Conservation (phyloP, 2,113 vertebrate genomes). For the Empidonax alnorum region DNA sequence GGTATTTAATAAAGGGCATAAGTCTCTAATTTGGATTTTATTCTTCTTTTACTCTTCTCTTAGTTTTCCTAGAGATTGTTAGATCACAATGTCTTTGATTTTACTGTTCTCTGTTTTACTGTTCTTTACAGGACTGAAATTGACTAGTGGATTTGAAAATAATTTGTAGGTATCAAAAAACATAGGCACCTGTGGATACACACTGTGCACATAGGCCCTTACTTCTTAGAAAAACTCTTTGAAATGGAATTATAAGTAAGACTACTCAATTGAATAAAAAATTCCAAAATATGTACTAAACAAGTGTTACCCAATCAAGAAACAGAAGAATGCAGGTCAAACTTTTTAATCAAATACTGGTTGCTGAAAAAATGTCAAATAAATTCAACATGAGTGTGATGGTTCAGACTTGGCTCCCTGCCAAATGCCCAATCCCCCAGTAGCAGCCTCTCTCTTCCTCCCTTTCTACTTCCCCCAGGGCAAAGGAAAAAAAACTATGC, state of each 20-base stretch:
- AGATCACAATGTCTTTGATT: not conserved
- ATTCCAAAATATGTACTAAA: not conserved
- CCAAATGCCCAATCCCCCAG: too few species aligned
- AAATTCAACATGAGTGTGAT: not conserved
- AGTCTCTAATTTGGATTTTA: not conserved
- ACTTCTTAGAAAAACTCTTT: not conserved
- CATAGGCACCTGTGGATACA: not conserved
- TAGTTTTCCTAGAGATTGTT: not conserved
- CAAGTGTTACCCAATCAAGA: not conserved
- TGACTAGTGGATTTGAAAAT: not conserved
- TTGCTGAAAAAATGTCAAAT: not conserved
- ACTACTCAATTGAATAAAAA: not conserved
- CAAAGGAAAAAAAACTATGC: too few species aligned
- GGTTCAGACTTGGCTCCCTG: too few species aligned
- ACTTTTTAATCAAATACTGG: not conserved
- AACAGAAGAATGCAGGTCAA: not conserved
- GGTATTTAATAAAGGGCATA: not conserved
- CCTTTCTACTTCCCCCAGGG: too few species aligned
- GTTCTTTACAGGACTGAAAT: not conserved
- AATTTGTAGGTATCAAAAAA: not conserved
- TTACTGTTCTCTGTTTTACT: not conserved
- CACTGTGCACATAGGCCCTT: accelerated
- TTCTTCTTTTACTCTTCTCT: not conserved
- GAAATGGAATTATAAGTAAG: not conserved
- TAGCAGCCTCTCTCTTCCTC: too few species aligned